A percentile compares a stretch with the other conserved stretches of the same genome.
Evolutionary conservation across 2,888 invertebrate species (phyloP).

Genomic region (Dascillus cervinus): DNA sequence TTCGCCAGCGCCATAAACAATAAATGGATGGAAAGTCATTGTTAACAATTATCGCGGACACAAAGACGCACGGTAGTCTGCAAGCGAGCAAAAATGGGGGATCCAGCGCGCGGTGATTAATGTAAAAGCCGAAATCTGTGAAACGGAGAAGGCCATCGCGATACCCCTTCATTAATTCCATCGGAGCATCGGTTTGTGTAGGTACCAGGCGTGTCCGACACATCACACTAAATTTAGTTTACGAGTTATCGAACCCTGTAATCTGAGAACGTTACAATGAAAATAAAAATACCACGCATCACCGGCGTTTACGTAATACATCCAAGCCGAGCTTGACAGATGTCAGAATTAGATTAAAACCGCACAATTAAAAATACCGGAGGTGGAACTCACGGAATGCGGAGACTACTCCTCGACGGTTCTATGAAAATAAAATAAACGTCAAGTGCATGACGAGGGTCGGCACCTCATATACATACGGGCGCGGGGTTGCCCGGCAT

Average conservation of each 20-base stretch:
- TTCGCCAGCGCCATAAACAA: slow-evolving; percentile 19
- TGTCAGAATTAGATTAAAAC: slow-evolving; percentile 41
- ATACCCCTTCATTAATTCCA: slow-evolving; percentile 6
- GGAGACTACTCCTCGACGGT: slow-evolving; percentile 25
- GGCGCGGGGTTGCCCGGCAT: no score
- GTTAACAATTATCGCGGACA: slow-evolving; percentile 16
- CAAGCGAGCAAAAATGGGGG: no score
- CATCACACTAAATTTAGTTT: slow-evolving; percentile 34
- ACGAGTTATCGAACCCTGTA: slow-evolving; percentile 31
- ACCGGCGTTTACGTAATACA: slow-evolving; percentile 29
- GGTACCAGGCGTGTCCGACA: slow-evolving; percentile 34
- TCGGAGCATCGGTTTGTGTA: slow-evolving; percentile 26
- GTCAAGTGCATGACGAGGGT: slow-evolving; percentile 29
- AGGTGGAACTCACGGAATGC: slow-evolving; percentile 25
- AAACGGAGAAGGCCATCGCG: not conserved
- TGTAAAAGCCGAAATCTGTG: no score
- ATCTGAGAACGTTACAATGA: slow-evolving; percentile 31
- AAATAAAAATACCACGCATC: slow-evolving; percentile 24
- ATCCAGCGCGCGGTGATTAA: no score
- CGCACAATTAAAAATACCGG: slow-evolving; percentile 37
- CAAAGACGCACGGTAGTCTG: not conserved
- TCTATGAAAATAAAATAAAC: slow-evolving; percentile 29
- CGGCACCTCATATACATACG: no score
- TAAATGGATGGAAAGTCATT: slow-evolving; percentile 17
- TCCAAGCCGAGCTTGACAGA: slow-evolving; percentile 33